Evolutionary conservation across 1,140 invertebrate species (phyloP), one percentile per base, ranked within the genome.

Genomic region (Scaptomyza montana): DNA sequence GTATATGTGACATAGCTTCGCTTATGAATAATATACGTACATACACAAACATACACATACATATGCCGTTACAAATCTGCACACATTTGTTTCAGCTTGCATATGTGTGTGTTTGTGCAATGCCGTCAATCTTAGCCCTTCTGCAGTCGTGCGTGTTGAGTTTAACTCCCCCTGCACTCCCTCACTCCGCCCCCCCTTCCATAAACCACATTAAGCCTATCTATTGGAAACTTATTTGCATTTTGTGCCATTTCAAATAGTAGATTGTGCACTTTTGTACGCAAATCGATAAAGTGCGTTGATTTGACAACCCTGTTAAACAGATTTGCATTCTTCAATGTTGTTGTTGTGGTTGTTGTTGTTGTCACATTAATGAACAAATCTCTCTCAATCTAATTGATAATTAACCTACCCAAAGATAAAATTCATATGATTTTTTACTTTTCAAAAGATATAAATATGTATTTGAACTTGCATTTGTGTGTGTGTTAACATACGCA

Each of bases 41-140:
- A 33, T 6, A 30, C 28, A 30, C 28, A 30, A 3, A 16, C 53
- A 19, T 8, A 50, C 82, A 16, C 41, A 60, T 2, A 75, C 79
- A 82, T 62, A 82, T 74, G 60, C 61, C 69, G 61, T 78, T 70
- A 65, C 63, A 78, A 84, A 84, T 81, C 80, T 82, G 75, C 70
- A 79, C 47, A 62, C 70, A 81, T 65, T 81, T 33, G 28, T 41
- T 12, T 50, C 9, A 36, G 72, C 49, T 62, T 67, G 41, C 9
- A n/a, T 65, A 7, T 60, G 50, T 66, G 30, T 45, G 36, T 49
- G 13, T 59, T 49, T 9, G 28, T 56, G 56, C 72, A 86, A 59
- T 78, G 75, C 78, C 75, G 68, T 82, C 82, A 89, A 82, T 87
- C 84, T 80, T 89, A 87, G 87, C 82, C 82, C 78, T 79, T 87